Evolutionary conservation across 2,888 invertebrate genomes (phyloP), one percentile per base, ranked within the genome.

Genomic region (Rhagium mordax): DNA sequence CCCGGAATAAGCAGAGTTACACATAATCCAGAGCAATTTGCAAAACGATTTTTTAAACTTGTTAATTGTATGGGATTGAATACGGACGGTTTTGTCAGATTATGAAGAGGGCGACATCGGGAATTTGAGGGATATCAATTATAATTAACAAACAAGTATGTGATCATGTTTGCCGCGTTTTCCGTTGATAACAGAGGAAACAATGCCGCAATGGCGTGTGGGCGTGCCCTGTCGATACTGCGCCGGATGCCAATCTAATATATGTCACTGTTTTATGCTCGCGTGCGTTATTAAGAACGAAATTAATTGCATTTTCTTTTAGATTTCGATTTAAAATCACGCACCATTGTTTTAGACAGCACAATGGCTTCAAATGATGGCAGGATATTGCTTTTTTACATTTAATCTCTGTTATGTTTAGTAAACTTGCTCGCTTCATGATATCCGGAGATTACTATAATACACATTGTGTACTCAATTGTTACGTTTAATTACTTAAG

Each of bases 231-330:
- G 73, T 70, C 74, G 71, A 74, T 77, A 76, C 73, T 76, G 77
- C 75, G 74, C 78, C 78, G 78, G 81, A 80, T 78, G 82, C 80
- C 82, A 80, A 81, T 82, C 79, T 82, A 81, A 82, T 81, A 82
- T 80, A 78, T 81, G 82, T 80, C 82, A 78, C 80, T 76, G 78
- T 76, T 69, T 77, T 74, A 71, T 72, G 79, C 74, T 78, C 73
- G 80, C 80, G 81, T 82, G 81, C 76, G 81, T 79, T 80, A 82
- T 82, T 80, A 80, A 80, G 78, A 75, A 75, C 70, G 72, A 75
- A 82, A 82, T 81, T 82, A 82, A 82, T 82, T 81, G 80, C 80
- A 75, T 79, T 81, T 81, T 81, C 79, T 79, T 78, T 77, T 74
- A 74, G 75, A 78, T 79, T 80, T 75, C 76, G 76, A 79, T 80